Percentiles rank a stretch among this genome's conserved stretches.
These are phyloP conservation scores for Coccyzus lansbergi DNA, from an alignment of 2,797 vertebrate species.

Conservation along the genomic window DNA sequence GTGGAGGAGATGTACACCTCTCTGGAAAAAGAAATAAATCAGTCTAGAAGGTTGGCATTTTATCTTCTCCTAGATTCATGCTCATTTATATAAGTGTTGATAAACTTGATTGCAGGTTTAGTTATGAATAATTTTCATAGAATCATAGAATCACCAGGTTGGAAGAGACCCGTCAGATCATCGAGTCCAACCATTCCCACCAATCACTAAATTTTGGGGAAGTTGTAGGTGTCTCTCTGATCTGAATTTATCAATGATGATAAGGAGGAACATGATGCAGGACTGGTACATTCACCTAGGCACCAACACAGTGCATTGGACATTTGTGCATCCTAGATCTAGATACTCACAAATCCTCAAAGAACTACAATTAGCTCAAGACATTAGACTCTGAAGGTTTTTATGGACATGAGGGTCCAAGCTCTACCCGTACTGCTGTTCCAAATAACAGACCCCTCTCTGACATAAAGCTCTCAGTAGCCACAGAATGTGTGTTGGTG, in stretches of 20 bases:
- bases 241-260: background rate
- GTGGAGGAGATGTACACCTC: background rate
- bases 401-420: background rate
- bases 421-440: background rate
- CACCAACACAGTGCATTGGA: background rate
- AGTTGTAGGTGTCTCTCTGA: background rate
- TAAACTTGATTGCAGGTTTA: background rate
- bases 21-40: background rate
- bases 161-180: too few relatives aligned
- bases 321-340: fast-evolving
- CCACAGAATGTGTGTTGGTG: background rate
- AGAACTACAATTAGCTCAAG: background rate
- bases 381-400: fast-evolving
- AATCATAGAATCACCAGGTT: too few relatives aligned
- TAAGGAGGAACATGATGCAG: background rate
- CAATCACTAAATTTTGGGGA: too few relatives aligned
- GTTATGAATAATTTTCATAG: background rate
- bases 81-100: background rate
- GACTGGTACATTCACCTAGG: background rate
- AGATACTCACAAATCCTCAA: background rate
- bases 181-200: too few relatives aligned
- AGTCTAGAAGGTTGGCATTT: background rate
- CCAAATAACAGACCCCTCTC: background rate
- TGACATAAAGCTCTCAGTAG: background rate
- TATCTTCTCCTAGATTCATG: background rate